These are phyloP conservation scores for Grammomys surdaster DNA, from an alignment of 2,113 vertebrate genomes.

Conservation along the genomic window DNA sequence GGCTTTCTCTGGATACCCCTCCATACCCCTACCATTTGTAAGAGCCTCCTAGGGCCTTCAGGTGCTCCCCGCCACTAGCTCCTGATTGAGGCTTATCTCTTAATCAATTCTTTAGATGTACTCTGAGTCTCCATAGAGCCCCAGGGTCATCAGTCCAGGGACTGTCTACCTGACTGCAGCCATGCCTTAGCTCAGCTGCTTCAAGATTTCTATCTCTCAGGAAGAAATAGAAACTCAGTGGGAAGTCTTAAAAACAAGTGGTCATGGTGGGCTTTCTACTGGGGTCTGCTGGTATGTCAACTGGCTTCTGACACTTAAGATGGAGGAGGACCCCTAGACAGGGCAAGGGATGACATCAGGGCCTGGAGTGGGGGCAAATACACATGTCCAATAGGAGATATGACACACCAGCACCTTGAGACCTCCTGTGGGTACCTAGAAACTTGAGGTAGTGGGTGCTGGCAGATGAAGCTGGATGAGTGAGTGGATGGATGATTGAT, in stretches of 20 bases:
- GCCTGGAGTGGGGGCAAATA: neutral
- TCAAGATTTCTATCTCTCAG: neutral
- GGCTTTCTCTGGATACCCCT: neutral
- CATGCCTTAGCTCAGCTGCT: neutral
- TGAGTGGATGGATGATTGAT: neutral
- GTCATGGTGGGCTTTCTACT: accelerated
- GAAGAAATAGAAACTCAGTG: neutral
- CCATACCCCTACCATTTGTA: neutral
- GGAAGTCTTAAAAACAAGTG: neutral
- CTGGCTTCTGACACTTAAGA: neutral
- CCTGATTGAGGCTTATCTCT: neutral
- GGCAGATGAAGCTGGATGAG: neutral
- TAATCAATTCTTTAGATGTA: neutral
- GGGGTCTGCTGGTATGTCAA: too few relatives aligned
- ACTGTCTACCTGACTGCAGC: neutral
- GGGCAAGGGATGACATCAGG: neutral
- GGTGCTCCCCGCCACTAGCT: accelerated
- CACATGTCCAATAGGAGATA: too few relatives aligned
- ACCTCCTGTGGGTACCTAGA: neutral
- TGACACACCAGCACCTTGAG: neutral
- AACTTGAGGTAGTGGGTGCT: neutral
- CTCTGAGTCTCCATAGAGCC: neutral
- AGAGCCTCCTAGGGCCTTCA: neutral
- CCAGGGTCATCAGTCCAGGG: neutral
- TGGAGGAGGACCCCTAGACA: neutral